Evolutionary conservation across 2,888 invertebrate genomes (phyloP).

Genomic region (Apotomis capreana): DNA sequence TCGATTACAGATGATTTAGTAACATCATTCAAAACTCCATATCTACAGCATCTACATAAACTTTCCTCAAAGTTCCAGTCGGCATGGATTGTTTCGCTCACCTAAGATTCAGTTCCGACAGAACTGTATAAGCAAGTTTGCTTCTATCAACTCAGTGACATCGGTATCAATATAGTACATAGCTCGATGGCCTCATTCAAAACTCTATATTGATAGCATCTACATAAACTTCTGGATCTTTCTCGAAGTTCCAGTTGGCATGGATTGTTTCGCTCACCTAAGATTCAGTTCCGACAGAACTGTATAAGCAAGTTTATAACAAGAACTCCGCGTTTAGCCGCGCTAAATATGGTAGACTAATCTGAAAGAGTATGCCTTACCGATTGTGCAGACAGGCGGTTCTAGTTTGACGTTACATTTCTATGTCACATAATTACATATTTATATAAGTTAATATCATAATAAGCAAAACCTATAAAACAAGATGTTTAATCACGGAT

Average conservation of each 20-base stretch:
- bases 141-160: neutral
- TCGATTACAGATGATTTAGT: no score
- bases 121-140: conserved; percentile 43
- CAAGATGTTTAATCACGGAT: no score
- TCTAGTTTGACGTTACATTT: no score
- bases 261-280: conserved; percentile 37
- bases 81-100: conserved; percentile 34
- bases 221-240: neutral
- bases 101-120: conserved; percentile 44
- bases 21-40: neutral
- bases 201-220: neutral
- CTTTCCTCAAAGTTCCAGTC: conserved; percentile 24
- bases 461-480: no score
- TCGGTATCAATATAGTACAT: no score
- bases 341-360: conserved; percentile 37
- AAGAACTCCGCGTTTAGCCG: conserved; percentile 42
- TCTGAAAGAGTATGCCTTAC: conserved; percentile 43
- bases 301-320: conserved; percentile 43
- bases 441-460: no score
- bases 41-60: neutral
- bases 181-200: neutral
- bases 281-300: conserved; percentile 44
- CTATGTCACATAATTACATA: no score
- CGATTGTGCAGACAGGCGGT: conserved; percentile 22
- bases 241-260: conserved; percentile 27